Conservation (phyloP, 2,113 vertebrate genomes). For the Lipophrys pholis region DNA sequence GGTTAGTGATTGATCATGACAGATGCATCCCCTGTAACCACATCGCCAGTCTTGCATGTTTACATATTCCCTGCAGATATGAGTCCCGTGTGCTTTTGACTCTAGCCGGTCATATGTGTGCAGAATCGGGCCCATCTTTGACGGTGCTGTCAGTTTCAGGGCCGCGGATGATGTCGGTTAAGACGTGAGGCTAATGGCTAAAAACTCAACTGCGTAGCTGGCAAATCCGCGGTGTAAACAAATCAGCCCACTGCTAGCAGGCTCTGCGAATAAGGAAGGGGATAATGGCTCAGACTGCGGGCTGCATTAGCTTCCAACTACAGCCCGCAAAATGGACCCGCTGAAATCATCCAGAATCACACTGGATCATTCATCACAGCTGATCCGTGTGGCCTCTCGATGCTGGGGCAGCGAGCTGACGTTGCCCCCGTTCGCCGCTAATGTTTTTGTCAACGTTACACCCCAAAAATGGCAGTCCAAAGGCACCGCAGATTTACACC, state of each 20-base stretch:
- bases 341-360: conserved; percentile 28
- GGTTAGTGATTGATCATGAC: conserved; percentile 76
- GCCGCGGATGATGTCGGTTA: conserved; percentile 42
- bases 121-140: conserved; percentile 21
- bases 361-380: conserved; percentile 51
- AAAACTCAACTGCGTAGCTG: conserved; percentile 79
- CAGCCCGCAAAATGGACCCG: conserved; percentile 42
- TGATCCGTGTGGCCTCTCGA: conserved; percentile 54
- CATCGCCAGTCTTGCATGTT: conserved; percentile 23
- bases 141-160: conserved; percentile 58
- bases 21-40: conserved; percentile 64
- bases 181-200: conserved; percentile 69
- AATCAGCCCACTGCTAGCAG: conserved; percentile 64
- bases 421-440: conserved; percentile 55
- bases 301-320: conserved; percentile 14
- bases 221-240: conserved; percentile 83
- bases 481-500: conserved; percentile 75
- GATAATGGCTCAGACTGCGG: conserved; percentile 1
- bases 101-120: neutral
- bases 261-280: conserved; percentile 51
- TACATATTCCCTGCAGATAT: conserved; percentile 23
- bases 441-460: conserved; percentile 81
- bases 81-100: neutral
- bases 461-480: conserved; percentile 81
- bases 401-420: conserved; percentile 48